A percentile compares a stretch with the other conserved stretches of the same genome.
phyloP scores from a whole-genome alignment of 1,140 invertebrate genomes.

The Asobara japonica region DNA sequence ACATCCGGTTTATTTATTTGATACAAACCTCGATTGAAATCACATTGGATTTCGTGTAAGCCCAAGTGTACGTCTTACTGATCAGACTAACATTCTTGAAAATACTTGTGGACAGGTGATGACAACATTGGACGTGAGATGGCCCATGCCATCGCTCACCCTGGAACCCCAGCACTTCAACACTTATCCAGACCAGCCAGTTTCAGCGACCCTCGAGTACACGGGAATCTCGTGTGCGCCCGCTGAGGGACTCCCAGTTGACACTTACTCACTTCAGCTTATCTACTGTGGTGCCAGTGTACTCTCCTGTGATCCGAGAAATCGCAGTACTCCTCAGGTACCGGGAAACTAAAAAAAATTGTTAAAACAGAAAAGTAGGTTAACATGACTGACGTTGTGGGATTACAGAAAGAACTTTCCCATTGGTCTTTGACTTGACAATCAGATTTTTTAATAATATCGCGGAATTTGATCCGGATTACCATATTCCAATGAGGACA shows the following conservation, averaged over 20 bases:
- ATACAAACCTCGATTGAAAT: too few relatives aligned
- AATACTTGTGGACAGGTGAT: constrained; percentile 57
- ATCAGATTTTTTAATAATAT: too few relatives aligned
- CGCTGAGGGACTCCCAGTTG: constrained; percentile 64
- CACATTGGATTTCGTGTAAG: too few relatives aligned
- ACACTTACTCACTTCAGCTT: constrained; percentile 73
- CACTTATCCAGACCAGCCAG: constrained; percentile 80
- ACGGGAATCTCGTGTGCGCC: constrained; percentile 73
- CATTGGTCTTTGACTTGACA: too few relatives aligned
- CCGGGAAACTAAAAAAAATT: neutral
- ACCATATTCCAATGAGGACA: too few relatives aligned
- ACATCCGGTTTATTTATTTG: constrained; percentile 29
- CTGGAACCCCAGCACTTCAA: constrained; percentile 77
- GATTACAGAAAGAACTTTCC: too few relatives aligned
- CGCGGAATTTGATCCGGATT: too few relatives aligned
- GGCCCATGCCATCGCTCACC: constrained; percentile 77
- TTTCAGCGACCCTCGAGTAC: constrained; percentile 78
- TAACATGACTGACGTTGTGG: too few relatives aligned
- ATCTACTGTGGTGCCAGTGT: constrained; percentile 76
- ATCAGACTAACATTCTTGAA: constrained; percentile 21
- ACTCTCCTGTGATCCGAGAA: constrained; percentile 59
- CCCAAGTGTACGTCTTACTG: constrained; percentile 28
- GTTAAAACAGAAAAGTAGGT: neutral
- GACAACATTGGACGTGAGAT: constrained; percentile 78
- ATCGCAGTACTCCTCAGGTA: constrained; percentile 59